Evolutionary conservation across 2,797 vertebrate species (phyloP).

Genomic region (Nannoperca obscura): DNA sequence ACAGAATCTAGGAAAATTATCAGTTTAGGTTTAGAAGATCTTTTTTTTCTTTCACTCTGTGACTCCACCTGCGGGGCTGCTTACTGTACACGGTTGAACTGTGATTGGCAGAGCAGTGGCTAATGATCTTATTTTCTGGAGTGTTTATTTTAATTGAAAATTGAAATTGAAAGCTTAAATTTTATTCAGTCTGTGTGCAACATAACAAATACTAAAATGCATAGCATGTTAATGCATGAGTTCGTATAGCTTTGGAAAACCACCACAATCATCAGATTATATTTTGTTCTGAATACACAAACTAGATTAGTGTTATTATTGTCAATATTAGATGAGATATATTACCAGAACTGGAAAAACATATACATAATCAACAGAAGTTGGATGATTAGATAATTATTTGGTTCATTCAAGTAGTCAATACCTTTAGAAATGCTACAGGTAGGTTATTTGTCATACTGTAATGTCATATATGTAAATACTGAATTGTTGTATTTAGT

Average conservation of each 20-base stretch:
- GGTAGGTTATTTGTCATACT: not conserved
- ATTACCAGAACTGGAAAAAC: not conserved
- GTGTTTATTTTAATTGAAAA: slow-evolving; percentile 23
- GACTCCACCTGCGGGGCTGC: slow-evolving; percentile 39
- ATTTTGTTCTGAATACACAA: too few species aligned
- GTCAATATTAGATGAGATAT: too few species aligned
- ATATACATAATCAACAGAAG: not conserved
- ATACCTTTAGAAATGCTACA: not conserved
- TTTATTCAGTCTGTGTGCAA: not conserved
- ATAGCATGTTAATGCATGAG: too few species aligned
- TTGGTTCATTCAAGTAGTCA: not conserved
- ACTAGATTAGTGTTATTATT: too few species aligned
- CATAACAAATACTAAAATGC: too few species aligned
- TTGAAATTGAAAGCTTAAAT: slow-evolving; percentile 1
- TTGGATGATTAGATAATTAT: not conserved
- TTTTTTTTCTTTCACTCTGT: slow-evolving; percentile 13
- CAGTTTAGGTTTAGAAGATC: slow-evolving; percentile 65
- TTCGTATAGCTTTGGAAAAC: too few species aligned
- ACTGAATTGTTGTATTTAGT: slow-evolving; percentile 2
- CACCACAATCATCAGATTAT: too few species aligned
- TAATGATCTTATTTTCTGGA: slow-evolving; percentile 24
- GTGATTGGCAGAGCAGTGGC: slow-evolving; percentile 8
- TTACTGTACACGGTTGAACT: slow-evolving; percentile 4
- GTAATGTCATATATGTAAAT: not conserved
- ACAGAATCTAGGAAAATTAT: slow-evolving; percentile 61